Percentiles rank a stretch among this genome's conserved stretches.
Evolutionary conservation across 2,888 invertebrate genomes (phyloP).

Genomic region (Thereva unica): DNA sequence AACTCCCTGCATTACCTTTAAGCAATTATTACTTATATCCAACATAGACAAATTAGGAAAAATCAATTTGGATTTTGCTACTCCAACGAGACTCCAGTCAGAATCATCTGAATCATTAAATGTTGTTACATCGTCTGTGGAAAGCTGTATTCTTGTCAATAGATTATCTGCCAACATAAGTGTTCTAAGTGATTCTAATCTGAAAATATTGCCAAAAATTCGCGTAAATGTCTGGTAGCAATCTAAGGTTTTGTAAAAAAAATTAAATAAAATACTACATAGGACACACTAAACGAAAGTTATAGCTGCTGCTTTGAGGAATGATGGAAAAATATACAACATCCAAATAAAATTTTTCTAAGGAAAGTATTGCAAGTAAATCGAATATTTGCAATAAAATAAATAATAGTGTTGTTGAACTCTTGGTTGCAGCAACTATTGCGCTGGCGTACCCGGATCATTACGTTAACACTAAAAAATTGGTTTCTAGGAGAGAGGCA

Average conservation of each 20-base stretch:
- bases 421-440: too few relatives aligned
- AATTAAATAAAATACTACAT: too few relatives aligned
- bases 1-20: conserved; percentile 56
- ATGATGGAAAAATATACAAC: not conserved
- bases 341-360: not conserved
- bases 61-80: conserved; percentile 71
- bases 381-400: too few relatives aligned
- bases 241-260: too few relatives aligned
- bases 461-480: too few relatives aligned
- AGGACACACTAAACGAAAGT: too few relatives aligned
- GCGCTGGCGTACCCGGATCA: too few relatives aligned
- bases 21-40: conserved; percentile 87
- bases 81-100: conserved; percentile 64
- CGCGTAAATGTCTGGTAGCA: not conserved
- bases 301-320: not conserved
- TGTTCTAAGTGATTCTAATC: conserved; percentile 55
- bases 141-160: conserved; percentile 76
- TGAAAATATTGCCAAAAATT: conserved; percentile 21
- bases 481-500: too few relatives aligned
- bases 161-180: conserved; percentile 82
- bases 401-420: too few relatives aligned
- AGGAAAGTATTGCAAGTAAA: too few relatives aligned
- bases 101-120: conserved; percentile 64
- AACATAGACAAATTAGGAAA: conserved; percentile 94
- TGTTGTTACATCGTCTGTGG: conserved; percentile 79